Conservation (phyloP, 2,888 invertebrate genomes). For the Ganaspis brasiliensis region DNA sequence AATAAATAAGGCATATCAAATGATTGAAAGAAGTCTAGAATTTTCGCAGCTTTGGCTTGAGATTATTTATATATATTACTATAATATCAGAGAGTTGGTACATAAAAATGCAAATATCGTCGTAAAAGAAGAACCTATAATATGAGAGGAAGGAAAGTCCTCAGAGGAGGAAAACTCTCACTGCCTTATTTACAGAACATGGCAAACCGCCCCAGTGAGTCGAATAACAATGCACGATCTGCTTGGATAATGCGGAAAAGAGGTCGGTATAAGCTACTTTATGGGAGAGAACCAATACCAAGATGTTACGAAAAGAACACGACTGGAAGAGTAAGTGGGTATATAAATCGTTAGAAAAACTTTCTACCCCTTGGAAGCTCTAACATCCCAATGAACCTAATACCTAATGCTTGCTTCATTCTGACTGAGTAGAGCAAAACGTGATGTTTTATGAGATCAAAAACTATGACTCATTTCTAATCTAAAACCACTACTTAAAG, state of each 20-base stretch:
- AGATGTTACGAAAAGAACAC: slow-evolving; percentile 27
- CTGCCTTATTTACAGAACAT: slow-evolving; percentile 20
- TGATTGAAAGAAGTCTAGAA: too few relatives aligned
- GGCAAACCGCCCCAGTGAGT: slow-evolving; percentile 18
- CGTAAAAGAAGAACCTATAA: slow-evolving; percentile 1
- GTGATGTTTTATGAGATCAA: background rate
- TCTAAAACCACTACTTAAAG: background rate
- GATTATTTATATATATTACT: background rate
- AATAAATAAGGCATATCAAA: too few relatives aligned
- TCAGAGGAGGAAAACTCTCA: slow-evolving; percentile 1
- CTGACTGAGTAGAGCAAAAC: background rate
- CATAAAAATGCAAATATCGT: slow-evolving; percentile 1
- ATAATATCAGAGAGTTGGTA: background rate
- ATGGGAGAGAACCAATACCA: slow-evolving; percentile 21
- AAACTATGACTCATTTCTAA: background rate
- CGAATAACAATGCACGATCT: slow-evolving; percentile 40
- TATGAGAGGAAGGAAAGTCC: background rate
- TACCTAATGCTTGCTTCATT: background rate
- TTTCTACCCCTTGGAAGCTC: slow-evolving; percentile 10
- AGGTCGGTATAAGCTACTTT: slow-evolving; percentile 29
- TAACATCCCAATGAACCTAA: background rate
- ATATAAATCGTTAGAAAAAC: slow-evolving; percentile 23
- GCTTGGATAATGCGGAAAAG: slow-evolving; percentile 21
- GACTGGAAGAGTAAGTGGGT: slow-evolving; percentile 17
- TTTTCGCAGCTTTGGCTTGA: background rate